Conservation (phyloP, 2,888 invertebrate genomes). For the Strigamia maritima region DNA sequence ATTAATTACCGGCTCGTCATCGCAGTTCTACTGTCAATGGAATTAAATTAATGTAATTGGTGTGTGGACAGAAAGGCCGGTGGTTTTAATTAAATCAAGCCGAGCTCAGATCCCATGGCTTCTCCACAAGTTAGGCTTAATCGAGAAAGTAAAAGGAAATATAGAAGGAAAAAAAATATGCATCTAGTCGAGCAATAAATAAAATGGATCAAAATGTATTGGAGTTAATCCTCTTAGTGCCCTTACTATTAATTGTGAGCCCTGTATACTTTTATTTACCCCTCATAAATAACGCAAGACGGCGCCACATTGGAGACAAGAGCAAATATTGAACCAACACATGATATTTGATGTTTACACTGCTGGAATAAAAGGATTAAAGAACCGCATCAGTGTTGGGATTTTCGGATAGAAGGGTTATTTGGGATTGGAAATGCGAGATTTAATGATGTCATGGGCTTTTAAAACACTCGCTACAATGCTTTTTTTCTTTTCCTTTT, state of each 20-base stretch:
- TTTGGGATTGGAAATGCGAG: conserved; percentile 13
- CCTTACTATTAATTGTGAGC: conserved; percentile 17
- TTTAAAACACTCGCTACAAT: neutral
- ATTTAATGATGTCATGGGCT: neutral
- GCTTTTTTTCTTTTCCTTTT: too few species aligned
- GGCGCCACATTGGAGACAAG: conserved; percentile 13
- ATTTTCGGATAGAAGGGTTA: conserved; percentile 21
- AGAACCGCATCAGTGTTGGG: conserved; percentile 11
- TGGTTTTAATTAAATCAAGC: conserved; percentile 25
- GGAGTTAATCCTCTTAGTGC: conserved; percentile 10
- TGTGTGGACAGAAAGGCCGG: neutral
- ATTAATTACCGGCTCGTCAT: neutral
- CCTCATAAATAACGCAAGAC: conserved; percentile 13
- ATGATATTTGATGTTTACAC: conserved; percentile 26
- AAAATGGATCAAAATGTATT: conserved; percentile 22
- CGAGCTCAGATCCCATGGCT: neutral
- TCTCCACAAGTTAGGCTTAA: neutral
- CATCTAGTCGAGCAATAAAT: conserved; percentile 6
- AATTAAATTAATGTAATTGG: conserved; percentile 16
- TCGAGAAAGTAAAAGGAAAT: neutral
- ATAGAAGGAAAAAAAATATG: neutral
- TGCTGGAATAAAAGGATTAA: conserved; percentile 25
- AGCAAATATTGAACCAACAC: conserved; percentile 27
- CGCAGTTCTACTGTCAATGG: neutral
- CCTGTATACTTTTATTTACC: neutral